phyloP scores from a whole-genome alignment of 2,888 invertebrate genomes.

The Yponomeuta evonymella region DNA sequence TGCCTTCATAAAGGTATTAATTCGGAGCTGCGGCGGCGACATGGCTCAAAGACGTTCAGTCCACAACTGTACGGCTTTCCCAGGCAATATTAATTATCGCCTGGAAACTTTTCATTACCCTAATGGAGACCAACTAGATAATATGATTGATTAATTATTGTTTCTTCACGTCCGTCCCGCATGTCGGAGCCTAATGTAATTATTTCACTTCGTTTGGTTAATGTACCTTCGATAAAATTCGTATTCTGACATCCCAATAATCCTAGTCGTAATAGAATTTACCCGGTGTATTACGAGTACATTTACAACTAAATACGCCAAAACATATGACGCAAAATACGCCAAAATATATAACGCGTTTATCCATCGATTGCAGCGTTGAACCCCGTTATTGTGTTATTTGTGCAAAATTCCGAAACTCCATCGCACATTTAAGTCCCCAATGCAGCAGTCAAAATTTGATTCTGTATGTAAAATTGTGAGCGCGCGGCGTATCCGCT shows the following conservation, averaged over 20 bases:
- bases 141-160: conserved; percentile 6
- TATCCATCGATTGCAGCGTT: background rate
- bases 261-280: background rate
- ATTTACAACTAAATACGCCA: too few species aligned
- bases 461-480: background rate
- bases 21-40: conserved; percentile 36
- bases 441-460: background rate
- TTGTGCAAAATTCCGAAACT: background rate
- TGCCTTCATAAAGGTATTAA: conserved; percentile 41
- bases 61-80: background rate
- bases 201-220: background rate
- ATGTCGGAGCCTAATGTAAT: background rate
- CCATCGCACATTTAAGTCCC: background rate
- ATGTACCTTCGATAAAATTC: background rate
- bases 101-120: background rate
- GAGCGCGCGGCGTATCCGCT: background rate
- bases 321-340: too few species aligned
- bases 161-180: background rate
- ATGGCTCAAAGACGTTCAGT: conserved; percentile 6
- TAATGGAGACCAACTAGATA: conserved; percentile 7
- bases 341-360: background rate
- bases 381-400: background rate
- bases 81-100: background rate
- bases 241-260: background rate
- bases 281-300: too few species aligned